Evolutionary conservation across 2,113 vertebrate species (phyloP).

Genomic region (Cynoglossus semilaevis): DNA sequence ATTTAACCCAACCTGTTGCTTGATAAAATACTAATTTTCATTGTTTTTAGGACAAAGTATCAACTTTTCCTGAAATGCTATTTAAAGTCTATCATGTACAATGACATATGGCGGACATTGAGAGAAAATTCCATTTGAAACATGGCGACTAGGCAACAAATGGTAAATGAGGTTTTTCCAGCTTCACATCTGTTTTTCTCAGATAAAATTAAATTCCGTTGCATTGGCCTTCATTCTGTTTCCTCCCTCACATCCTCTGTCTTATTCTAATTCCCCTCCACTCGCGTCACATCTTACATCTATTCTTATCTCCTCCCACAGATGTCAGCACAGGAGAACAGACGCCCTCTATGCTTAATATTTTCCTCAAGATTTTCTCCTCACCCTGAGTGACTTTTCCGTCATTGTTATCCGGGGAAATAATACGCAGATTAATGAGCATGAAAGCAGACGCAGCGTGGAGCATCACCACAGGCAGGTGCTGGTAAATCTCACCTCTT

Average conservation of each 20-base stretch:
- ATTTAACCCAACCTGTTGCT: too few relatives aligned
- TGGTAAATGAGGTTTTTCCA: slow-evolving; percentile 2
- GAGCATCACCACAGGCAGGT: slow-evolving; percentile 34
- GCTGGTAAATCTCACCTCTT: slow-evolving; percentile 16
- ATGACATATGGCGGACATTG: neutral
- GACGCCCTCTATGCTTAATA: slow-evolving; percentile 15
- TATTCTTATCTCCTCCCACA: slow-evolving; percentile 53
- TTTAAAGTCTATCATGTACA: too few relatives aligned
- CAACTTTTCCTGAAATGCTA: too few relatives aligned
- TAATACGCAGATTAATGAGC: slow-evolving; percentile 45
- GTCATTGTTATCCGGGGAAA: slow-evolving; percentile 28
- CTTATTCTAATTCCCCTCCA: slow-evolving; percentile 1
- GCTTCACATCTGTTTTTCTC: neutral
- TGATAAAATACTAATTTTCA: too few relatives aligned
- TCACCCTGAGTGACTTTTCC: slow-evolving; percentile 24
- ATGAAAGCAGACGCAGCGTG: slow-evolving; percentile 19
- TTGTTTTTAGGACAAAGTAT: too few relatives aligned
- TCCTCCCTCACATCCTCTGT: neutral
- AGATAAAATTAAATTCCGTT: neutral
- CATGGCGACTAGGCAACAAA: neutral
- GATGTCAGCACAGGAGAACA: slow-evolving; percentile 31
- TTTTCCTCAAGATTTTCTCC: slow-evolving; percentile 26
- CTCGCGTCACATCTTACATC: slow-evolving; percentile 5
- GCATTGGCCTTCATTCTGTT: slow-evolving; percentile 18
- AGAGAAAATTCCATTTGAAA: neutral